phyloP scores from a whole-genome alignment of 2,888 invertebrate genomes.

The Osmoderma eremita region DNA sequence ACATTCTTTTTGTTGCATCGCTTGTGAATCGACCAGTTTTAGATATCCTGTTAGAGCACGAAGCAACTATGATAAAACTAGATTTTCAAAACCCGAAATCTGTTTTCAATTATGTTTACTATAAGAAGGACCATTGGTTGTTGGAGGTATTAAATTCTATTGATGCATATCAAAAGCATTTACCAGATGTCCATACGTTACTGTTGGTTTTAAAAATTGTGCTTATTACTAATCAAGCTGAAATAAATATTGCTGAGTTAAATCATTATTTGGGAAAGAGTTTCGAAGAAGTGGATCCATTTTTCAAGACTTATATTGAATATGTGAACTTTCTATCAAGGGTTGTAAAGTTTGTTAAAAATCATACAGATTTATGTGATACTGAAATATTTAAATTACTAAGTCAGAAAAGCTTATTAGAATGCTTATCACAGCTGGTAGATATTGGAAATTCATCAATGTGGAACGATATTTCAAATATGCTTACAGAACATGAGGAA shows the following conservation, averaged over 20 bases:
- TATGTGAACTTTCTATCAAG: conserved; percentile 51
- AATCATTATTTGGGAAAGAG: conserved; percentile 44
- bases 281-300: conserved; percentile 48
- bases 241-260: conserved; percentile 43
- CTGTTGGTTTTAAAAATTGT: conserved; percentile 33
- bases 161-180: conserved; percentile 45
- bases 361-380: conserved; percentile 43
- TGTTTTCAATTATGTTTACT: conserved; percentile 57
- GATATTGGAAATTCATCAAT: conserved; percentile 46
- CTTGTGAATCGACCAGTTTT: conserved; percentile 42
- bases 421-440: conserved; percentile 52
- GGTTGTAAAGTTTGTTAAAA: conserved; percentile 54
- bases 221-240: conserved; percentile 18
- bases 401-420: conserved; percentile 49
- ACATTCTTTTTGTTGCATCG: conserved; percentile 46
- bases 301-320: conserved; percentile 54
- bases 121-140: conserved; percentile 59
- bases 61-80: conserved; percentile 51
- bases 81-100: conserved; percentile 53
- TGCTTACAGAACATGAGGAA: conserved; percentile 49
- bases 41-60: conserved; percentile 47
- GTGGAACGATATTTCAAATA: conserved; percentile 47
- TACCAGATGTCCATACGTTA: conserved; percentile 45
- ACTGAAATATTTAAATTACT: conserved; percentile 47
- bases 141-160: conserved; percentile 53